Percentiles rank a stretch among this genome's conserved stretches.
Conservation (phyloP, 2,888 invertebrate genomes). For the Bugulina stolonifera region DNA sequence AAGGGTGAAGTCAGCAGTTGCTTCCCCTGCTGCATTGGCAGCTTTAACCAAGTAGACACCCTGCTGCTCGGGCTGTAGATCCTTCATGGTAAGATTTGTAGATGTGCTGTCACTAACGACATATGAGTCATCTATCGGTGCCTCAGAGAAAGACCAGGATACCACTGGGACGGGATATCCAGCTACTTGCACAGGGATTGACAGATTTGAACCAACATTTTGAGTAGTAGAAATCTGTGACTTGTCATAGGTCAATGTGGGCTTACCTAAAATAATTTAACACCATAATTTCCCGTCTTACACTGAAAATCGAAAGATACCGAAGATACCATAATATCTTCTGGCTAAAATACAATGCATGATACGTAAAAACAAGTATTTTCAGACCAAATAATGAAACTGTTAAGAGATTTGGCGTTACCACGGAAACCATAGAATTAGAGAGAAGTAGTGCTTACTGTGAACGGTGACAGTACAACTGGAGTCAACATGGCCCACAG, state of each 20-base stretch:
- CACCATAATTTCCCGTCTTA: no score
- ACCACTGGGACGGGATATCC: neutral
- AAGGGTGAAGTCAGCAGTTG: slow-evolving; percentile 1
- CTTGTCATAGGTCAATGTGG: neutral
- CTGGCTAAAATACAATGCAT: no score
- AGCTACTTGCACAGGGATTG: slow-evolving; percentile 15
- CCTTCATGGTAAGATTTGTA: neutral
- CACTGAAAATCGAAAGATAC: no score
- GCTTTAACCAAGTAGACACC: neutral
- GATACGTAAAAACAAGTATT: no score
- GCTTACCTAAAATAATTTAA: slow-evolving; percentile 11
- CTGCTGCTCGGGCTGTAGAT: neutral
- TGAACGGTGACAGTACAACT: slow-evolving; percentile 63
- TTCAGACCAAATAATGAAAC: no score
- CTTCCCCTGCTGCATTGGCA: slow-evolving; percentile 19
- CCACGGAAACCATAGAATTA: no score
- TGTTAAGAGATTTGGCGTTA: no score
- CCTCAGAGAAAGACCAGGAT: neutral
- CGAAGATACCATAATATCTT: no score
- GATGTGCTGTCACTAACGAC: neutral
- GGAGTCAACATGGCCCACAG: slow-evolving; percentile 64
- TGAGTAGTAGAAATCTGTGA: neutral
- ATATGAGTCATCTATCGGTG: neutral
- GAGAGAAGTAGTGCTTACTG: slow-evolving; percentile 49
- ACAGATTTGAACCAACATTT: slow-evolving; percentile 3